Evolutionary conservation across 1,140 invertebrate genomes (phyloP).

Genomic region (Probaryconus sp.): DNA sequence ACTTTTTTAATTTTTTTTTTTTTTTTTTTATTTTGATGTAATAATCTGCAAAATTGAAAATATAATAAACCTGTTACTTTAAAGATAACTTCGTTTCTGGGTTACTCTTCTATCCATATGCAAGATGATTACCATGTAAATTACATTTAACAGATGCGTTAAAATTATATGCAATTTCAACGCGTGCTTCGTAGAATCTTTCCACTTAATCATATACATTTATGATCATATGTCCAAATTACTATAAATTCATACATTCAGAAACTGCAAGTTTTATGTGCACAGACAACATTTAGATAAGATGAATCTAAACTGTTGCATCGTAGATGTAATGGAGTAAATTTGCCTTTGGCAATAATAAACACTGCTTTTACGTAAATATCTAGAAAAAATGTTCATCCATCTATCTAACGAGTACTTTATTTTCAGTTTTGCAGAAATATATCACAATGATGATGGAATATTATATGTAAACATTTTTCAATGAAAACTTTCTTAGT

Average conservation of each 20-base stretch:
- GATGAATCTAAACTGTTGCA: conserved; percentile 44
- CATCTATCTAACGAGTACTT: background rate
- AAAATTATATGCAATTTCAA: conserved; percentile 43
- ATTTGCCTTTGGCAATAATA: conserved; percentile 27
- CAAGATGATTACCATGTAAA: conserved; percentile 32
- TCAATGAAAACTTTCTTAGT: no score
- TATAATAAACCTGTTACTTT: no score
- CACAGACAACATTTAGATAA: conserved; percentile 42
- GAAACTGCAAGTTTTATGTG: conserved; percentile 39
- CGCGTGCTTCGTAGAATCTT: conserved; percentile 45
- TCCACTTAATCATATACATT: conserved; percentile 46
- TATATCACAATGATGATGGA: no score
- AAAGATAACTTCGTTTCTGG: no score
- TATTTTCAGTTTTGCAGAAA: conserved; percentile 28
- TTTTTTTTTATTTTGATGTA: conserved; percentile 21
- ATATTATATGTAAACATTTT: no score
- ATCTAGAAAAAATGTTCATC: no score
- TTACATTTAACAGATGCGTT: conserved; percentile 18
- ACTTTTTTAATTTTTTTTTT: background rate
- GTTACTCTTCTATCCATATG: no score
- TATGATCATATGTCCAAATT: conserved; percentile 52
- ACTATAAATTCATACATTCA: conserved; percentile 49
- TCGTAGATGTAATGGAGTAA: conserved; percentile 37
- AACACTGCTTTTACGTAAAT: conserved; percentile 30
- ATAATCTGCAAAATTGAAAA: no score